These are phyloP conservation scores for Scrobipalpa atriplicella DNA, from an alignment of 2,888 invertebrate species.

Conservation along the genomic window DNA sequence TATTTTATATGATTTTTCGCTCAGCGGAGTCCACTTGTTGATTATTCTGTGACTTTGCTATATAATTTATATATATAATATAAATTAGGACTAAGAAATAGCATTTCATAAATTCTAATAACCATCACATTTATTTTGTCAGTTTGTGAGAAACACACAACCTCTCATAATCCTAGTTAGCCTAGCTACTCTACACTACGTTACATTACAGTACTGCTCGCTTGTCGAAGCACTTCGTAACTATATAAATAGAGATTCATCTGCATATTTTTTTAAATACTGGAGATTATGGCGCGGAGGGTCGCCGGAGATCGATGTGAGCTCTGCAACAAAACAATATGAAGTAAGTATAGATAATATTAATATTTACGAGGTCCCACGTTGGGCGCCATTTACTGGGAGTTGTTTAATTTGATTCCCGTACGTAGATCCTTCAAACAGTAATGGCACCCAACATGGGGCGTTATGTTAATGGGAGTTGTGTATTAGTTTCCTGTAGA, in stretches of 20 bases:
- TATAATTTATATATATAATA: slow-evolving; percentile 7
- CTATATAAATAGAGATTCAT: neutral
- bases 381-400: too few relatives aligned
- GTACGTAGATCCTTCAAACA: too few relatives aligned
- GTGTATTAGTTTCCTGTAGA: too few relatives aligned
- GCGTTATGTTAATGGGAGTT: too few relatives aligned
- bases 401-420: too few relatives aligned
- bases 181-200: slow-evolving; percentile 19
- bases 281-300: slow-evolving; percentile 12
- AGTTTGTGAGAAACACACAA: slow-evolving; percentile 18
- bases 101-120: neutral
- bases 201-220: slow-evolving; percentile 8
- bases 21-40: too few relatives aligned
- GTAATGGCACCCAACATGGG: too few relatives aligned
- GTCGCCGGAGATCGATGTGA: slow-evolving; percentile 4
- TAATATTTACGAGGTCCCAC: too few relatives aligned
- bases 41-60: neutral
- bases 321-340: neutral
- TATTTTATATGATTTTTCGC: too few relatives aligned
- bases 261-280: slow-evolving; percentile 6
- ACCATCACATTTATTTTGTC: slow-evolving; percentile 24
- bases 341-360: neutral
- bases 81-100: neutral
- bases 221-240: neutral
- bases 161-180: slow-evolving; percentile 10